Percentiles rank a stretch among this genome's conserved stretches.
Conservation (phyloP, 2,888 invertebrate genomes). For the Tetragonisca angustula region DNA sequence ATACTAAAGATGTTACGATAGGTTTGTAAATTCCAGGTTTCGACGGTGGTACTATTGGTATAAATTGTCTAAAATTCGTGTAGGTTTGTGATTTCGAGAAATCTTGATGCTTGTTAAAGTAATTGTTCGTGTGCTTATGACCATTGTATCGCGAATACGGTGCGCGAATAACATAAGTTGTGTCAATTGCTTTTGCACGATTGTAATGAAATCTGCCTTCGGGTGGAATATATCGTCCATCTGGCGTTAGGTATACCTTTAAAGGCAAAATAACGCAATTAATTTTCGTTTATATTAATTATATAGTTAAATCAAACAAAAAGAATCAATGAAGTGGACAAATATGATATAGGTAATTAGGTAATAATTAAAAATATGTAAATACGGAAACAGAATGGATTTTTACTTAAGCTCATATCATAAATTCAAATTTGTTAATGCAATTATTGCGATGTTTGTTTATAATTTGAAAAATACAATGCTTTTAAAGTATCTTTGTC, state of each 20-base stretch:
- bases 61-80: constrained; percentile 61
- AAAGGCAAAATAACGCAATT: not conserved
- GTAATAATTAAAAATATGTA: no score
- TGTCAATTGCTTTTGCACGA: constrained; percentile 85
- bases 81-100: constrained; percentile 67
- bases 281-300: not conserved
- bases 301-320: no score
- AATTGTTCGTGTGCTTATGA: constrained; percentile 35
- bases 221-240: constrained; percentile 85
- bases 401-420: no score
- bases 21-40: constrained; percentile 73
- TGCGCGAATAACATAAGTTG: constrained; percentile 86
- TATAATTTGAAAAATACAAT: no score
- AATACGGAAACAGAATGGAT: no score
- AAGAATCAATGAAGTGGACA: no score
- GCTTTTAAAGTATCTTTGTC: no score
- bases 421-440: no score
- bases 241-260: constrained; percentile 85
- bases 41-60: constrained; percentile 52
- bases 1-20: constrained; percentile 70
- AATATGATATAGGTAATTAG: no score
- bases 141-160: constrained; percentile 72
- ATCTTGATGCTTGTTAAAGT: constrained; percentile 34
- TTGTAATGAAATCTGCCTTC: constrained; percentile 85
- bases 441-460: no score